A percentile compares a stretch with the other conserved stretches of the same genome.
Conservation (phyloP, 2,888 invertebrate species). For the Thalpophila matura region DNA sequence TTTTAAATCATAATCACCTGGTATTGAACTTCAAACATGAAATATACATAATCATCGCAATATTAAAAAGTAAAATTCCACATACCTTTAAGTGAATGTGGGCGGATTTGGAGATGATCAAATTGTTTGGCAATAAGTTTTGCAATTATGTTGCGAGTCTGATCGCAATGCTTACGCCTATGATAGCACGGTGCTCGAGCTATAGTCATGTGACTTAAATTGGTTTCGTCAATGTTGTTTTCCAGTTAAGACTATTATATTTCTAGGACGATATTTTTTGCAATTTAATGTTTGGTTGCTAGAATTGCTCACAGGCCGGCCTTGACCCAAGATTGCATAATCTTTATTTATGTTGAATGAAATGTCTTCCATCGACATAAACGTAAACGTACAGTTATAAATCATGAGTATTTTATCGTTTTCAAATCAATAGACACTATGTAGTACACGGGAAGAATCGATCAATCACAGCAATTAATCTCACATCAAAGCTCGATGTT, state of each 20-base stretch:
- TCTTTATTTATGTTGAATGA: not conserved
- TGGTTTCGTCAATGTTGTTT: conserved; percentile 46
- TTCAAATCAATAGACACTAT: conserved; percentile 58
- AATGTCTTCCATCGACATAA: conserved; percentile 3
- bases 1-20: not conserved
- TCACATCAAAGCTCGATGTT: conserved; percentile 77
- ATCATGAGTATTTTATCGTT: conserved; percentile 54
- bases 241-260: conserved; percentile 22
- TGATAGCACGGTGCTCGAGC: conserved; percentile 19
- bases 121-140: conserved; percentile 68
- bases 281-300: conserved; percentile 3
- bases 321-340: conserved; percentile 10
- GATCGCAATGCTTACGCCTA: conserved; percentile 24
- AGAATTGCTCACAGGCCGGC: not conserved
- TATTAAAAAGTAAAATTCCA: conserved; percentile 37
- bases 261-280: conserved; percentile 38
- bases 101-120: conserved; percentile 66
- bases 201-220: conserved; percentile 54
- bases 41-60: conserved; percentile 20
- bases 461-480: conserved; percentile 86
- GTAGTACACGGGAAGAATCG: conserved; percentile 71
- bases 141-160: conserved; percentile 57
- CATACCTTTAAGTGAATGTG: conserved; percentile 56
- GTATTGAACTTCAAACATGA: conserved; percentile 4
- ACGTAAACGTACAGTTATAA: conserved; percentile 28